Percentiles rank a stretch among this genome's conserved stretches.
Evolutionary conservation across 2,797 vertebrate species (phyloP).

Genomic region (Sarcoramphus papa): DNA sequence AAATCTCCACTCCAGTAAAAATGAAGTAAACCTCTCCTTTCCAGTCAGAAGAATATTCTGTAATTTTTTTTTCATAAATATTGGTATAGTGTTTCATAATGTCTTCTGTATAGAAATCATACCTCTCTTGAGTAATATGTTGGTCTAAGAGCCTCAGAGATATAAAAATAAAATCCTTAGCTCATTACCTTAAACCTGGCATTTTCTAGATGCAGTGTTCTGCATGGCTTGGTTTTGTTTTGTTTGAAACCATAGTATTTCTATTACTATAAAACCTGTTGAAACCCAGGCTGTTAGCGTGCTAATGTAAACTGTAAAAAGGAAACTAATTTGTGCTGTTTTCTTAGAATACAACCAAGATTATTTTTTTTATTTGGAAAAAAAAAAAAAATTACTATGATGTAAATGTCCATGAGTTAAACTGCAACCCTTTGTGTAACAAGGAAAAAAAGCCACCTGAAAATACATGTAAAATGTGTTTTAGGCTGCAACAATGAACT

Average conservation of each 20-base stretch:
- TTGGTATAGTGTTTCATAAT: not conserved
- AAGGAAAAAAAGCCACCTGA: not conserved
- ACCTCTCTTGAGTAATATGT: not conserved
- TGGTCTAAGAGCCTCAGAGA: not conserved
- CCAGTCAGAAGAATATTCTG: not conserved
- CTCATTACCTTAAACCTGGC: slow-evolving; percentile 14
- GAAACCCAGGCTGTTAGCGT: not conserved
- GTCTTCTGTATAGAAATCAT: not conserved
- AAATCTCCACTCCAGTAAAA: not conserved
- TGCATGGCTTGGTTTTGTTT: slow-evolving; percentile 7
- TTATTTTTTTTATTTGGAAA: not conserved
- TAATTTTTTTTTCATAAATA: not conserved
- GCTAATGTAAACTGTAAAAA: slow-evolving; percentile 7
- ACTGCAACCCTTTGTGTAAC: not conserved
- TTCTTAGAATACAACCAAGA: not conserved
- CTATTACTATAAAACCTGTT: slow-evolving; percentile 11
- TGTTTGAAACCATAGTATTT: not conserved
- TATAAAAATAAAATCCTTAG: slow-evolving; percentile 15
- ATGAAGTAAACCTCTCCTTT: not conserved
- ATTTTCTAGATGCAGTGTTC: not conserved
- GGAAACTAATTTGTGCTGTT: not conserved
- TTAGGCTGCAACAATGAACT: slow-evolving; percentile 2
- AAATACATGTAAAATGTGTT: not conserved
- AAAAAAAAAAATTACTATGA: not conserved
- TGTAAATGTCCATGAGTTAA: not conserved